Conservation (phyloP, 2,113 vertebrate species). For the Dicrurus megarhynchus region DNA sequence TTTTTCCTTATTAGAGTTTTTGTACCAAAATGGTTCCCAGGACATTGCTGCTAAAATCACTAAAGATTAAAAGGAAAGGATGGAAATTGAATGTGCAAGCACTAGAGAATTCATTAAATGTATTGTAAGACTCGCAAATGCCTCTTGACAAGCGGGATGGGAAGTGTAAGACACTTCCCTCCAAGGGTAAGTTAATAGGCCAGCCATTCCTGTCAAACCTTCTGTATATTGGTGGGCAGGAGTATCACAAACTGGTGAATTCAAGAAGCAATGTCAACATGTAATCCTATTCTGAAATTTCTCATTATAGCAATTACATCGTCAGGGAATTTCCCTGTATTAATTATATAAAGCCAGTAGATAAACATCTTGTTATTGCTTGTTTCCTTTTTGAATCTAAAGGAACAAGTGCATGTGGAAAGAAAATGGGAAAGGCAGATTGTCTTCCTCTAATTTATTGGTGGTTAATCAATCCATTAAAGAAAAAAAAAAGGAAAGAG, state of each 20-base stretch:
- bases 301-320: neutral
- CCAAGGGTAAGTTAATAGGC: slow-evolving; percentile 11
- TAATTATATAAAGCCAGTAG: neutral
- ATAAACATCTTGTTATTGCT: neutral
- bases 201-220: neutral
- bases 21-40: slow-evolving; percentile 54
- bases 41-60: slow-evolving; percentile 41
- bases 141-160: slow-evolving; percentile 29
- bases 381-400: neutral
- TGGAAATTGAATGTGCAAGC: slow-evolving; percentile 50
- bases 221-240: neutral
- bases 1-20: slow-evolving; percentile 58
- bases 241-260: neutral
- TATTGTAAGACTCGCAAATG: slow-evolving; percentile 37
- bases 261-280: neutral
- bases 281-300: neutral
- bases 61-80: slow-evolving; percentile 57
- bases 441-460: neutral
- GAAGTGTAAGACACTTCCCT: neutral
- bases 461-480: neutral
- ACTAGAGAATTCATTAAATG: slow-evolving; percentile 44
- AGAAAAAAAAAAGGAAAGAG: neutral
- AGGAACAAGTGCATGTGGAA: neutral
- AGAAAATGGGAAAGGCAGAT: neutral
- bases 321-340: neutral